These are phyloP conservation scores for Miniopterus natalensis DNA, from an alignment of 2,113 vertebrate genomes.

Conservation along the genomic window DNA sequence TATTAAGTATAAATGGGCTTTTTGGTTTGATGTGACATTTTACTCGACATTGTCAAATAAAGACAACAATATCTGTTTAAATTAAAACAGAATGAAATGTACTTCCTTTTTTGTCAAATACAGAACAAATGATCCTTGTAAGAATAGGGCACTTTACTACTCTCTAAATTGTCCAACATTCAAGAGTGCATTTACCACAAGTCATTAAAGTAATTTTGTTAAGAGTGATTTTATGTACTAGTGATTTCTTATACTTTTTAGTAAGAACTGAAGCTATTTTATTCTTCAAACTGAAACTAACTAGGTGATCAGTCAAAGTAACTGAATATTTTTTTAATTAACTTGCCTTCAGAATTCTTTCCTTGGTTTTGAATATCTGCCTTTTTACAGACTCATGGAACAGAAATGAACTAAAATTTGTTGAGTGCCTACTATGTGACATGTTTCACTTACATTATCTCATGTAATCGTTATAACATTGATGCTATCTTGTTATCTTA, in stretches of 20 bases:
- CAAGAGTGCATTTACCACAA: conserved; percentile 49
- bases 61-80: conserved; percentile 70
- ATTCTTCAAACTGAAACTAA: conserved; percentile 46
- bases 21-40: conserved; percentile 73
- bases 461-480: not conserved
- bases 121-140: conserved; percentile 74
- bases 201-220: conserved; percentile 77
- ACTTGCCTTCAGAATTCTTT: conserved; percentile 45
- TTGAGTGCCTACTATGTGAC: not conserved
- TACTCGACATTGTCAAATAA: conserved; percentile 76
- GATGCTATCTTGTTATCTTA: not conserved
- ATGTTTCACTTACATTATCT: not conserved
- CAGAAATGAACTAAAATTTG: not conserved
- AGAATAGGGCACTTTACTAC: conserved; percentile 63
- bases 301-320: conserved; percentile 39
- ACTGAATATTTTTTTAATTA: not conserved
- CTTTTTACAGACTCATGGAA: not conserved
- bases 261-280: conserved; percentile 55
- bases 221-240: conserved; percentile 65
- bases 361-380: not conserved
- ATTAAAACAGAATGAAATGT: conserved; percentile 77
- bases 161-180: conserved; percentile 53
- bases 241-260: conserved; percentile 62
- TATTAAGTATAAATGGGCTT: conserved; percentile 70
- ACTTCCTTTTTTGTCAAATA: conserved; percentile 73